Base-by-base conservation (phyloP, 2,113 vertebrate genomes). In the Accipiter cooperii region DNA sequence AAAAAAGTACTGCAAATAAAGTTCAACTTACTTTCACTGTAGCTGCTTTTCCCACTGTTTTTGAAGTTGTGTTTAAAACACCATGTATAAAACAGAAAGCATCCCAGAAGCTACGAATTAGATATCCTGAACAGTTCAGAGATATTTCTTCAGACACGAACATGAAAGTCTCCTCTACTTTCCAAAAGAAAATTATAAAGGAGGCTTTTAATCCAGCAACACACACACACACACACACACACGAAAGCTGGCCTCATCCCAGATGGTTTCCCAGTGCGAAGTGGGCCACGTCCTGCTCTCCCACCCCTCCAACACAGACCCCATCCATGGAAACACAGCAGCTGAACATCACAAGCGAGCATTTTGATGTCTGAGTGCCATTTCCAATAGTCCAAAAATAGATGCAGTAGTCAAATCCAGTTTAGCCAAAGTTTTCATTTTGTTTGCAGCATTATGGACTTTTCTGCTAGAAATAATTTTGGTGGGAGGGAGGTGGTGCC, bases 361-460 rank as follows among this genome's bases (percentile, higher is more conserved):
- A 11, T 40, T 82, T 44, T 8, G 2, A 69, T 28, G 34, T n/a
- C 40, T 1, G 0, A 68, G 9, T 1, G 1, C 36, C 25, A 46
- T 22, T 81, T 51, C 60, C 63, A 68, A 21, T 4, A 75, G 25
- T 7, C 33, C 64, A 60, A 63, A 89, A 79, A n/a, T 13, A 95
- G 89, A 75, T 0, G 8, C 36, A 54, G 66, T 49, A 64, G 71
- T n/a, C 65, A 7, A 29, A 71, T 12, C 17, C 42, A 11, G n/a
- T 65, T 79, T 57, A 92, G 90, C 40, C 3, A 0, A 81, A 68
- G 47, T n/a, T 69, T 69, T 87, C 46, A 28, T 14, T 65, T 84
- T 10, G 6, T 63, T 73, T 64, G 42, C 29, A 68, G 61, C 0
- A 0, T 47, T n/a, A 36, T 0, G 3, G 78, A 55, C 70, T 68